Percentiles rank a stretch among this genome's conserved stretches.
Evolutionary conservation across 1,140 invertebrate species (phyloP).

Genomic region (Chrysoperla carnea): DNA sequence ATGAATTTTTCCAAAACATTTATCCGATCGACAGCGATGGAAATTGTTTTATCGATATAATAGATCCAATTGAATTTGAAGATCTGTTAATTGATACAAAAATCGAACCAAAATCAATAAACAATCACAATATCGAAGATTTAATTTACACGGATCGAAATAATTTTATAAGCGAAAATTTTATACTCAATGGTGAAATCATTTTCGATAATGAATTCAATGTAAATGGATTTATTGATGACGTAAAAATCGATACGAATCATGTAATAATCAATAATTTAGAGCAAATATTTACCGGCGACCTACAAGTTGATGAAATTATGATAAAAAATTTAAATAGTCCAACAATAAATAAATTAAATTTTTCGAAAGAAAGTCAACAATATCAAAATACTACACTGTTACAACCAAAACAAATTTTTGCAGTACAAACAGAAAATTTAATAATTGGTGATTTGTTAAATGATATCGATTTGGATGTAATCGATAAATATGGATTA

Average conservation of each 20-base stretch:
- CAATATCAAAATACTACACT: not conserved
- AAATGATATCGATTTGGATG: conserved; percentile 15
- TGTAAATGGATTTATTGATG: conserved; percentile 9
- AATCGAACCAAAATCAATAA: conserved; percentile 8
- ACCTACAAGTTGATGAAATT: conserved; percentile 4
- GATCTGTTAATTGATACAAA: conserved; percentile 9
- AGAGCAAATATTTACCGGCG: conserved; percentile 12
- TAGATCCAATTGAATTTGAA: conserved; percentile 4
- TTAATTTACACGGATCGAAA: conserved; percentile 8
- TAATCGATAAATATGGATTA: conserved; percentile 15
- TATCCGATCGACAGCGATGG: too few relatives aligned
- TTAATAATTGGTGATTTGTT: conserved; percentile 15
- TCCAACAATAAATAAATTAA: conserved; percentile 8
- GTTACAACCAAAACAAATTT: conserved; percentile 2
- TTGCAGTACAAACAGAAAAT: conserved; percentile 11
- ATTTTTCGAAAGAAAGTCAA: not conserved
- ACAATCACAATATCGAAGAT: conserved; percentile 9
- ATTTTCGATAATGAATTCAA: conserved; percentile 8
- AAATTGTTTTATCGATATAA: too few relatives aligned
- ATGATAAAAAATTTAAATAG: conserved; percentile 5
- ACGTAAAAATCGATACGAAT: conserved; percentile 7
- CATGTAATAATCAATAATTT: conserved; percentile 9
- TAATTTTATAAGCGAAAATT: conserved; percentile 5
- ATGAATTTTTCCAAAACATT: not conserved
- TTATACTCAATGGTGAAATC: conserved; percentile 11